A percentile compares a stretch with the other conserved stretches of the same genome.
Conservation (phyloP, 2,888 invertebrate species). For the Yponomeuta cagnagella region DNA sequence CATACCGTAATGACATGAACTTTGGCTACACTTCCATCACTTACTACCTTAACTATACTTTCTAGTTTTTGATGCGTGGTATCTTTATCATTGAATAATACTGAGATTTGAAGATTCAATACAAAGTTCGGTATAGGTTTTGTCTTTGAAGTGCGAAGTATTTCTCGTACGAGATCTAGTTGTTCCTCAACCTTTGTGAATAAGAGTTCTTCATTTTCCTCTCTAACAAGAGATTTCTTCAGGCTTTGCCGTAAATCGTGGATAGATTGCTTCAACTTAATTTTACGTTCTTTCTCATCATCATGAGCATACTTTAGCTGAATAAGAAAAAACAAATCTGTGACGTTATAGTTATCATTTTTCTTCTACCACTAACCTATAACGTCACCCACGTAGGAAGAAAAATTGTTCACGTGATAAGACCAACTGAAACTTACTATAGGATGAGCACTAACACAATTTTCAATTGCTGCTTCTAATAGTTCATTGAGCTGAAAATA, state of each 20-base stretch:
- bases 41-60: neutral
- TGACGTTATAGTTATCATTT: no score
- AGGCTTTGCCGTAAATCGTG: neutral
- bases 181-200: neutral
- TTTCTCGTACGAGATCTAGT: neutral
- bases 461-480: neutral
- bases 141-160: neutral
- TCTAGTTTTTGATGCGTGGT: neutral
- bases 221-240: neutral
- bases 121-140: neutral
- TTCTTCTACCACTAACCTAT: no score
- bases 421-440: no score
- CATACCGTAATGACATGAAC: no score
- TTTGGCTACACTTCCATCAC: no score
- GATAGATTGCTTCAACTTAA: neutral
- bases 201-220: neutral
- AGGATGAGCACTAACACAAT: neutral
- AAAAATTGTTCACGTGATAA: no score
- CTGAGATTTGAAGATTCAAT: neutral
- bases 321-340: neutral
- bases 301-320: neutral
- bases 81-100: neutral
- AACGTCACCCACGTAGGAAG: no score
- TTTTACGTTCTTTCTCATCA: neutral
- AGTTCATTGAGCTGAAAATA: neutral